These are phyloP conservation scores for Villa cingulata DNA, from an alignment of 2,888 invertebrate species.

Conservation along the genomic window DNA sequence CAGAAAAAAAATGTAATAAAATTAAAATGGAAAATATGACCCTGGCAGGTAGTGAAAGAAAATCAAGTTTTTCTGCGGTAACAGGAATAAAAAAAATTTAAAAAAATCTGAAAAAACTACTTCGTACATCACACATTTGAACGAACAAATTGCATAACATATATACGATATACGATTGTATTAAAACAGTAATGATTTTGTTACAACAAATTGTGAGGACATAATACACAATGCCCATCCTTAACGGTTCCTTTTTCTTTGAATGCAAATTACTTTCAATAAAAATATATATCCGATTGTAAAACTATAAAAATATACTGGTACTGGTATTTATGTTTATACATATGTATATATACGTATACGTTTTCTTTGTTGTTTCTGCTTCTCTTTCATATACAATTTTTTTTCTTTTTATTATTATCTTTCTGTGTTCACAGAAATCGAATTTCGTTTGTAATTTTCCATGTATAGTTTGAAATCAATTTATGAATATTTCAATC, in stretches of 20 bases:
- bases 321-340: too few species aligned
- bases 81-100: neutral
- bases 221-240: slow-evolving; percentile 1
- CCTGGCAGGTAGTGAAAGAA: neutral
- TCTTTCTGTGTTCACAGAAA: too few species aligned
- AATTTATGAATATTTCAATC: slow-evolving; percentile 36
- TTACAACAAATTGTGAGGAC: neutral
- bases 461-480: neutral
- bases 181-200: slow-evolving; percentile 1
- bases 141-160: too few species aligned
- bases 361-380: too few species aligned
- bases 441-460: neutral
- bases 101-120: too few species aligned
- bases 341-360: too few species aligned
- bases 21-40: slow-evolving; percentile 1
- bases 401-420: too few species aligned
- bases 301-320: neutral
- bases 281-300: neutral
- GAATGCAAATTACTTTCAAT: slow-evolving; percentile 4
- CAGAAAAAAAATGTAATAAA: too few species aligned
- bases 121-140: neutral
- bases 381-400: too few species aligned
- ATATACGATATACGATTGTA: too few species aligned
- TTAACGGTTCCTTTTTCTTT: slow-evolving; percentile 2
- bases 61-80: slow-evolving; percentile 5